Evolutionary conservation across 2,888 invertebrate species (phyloP).

Genomic region (Diogma glabrata): DNA sequence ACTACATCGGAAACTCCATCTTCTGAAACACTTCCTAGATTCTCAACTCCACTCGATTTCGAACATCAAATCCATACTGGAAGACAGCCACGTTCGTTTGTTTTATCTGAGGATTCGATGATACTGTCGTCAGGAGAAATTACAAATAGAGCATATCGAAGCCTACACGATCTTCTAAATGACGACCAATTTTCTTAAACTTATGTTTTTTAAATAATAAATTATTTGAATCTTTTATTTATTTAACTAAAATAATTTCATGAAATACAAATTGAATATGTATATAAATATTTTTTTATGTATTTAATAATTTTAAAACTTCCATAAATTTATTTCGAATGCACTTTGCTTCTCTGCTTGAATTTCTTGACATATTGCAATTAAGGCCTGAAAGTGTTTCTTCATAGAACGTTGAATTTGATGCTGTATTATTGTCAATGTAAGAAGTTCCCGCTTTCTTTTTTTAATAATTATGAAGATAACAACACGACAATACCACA

Average conservation of each 20-base stretch:
- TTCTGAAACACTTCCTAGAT: neutral
- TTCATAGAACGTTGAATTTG: neutral
- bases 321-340: constrained; percentile 1
- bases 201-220: neutral
- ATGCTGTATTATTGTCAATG: neutral
- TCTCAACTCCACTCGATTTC: neutral
- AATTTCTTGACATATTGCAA: neutral
- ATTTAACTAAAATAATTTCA: constrained; percentile 1
- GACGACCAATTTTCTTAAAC: neutral
- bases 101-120: too few relatives aligned
- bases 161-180: neutral
- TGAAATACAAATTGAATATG: neutral
- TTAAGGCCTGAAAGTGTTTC: neutral
- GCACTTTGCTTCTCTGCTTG: neutral
- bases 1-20: neutral
- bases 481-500: constrained; percentile 3
- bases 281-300: neutral
- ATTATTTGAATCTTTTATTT: neutral
- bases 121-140: neutral
- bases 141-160: neutral
- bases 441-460: neutral
- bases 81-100: neutral
- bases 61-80: neutral
- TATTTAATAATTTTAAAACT: neutral
- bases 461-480: constrained; percentile 5